phyloP scores from a whole-genome alignment of 2,797 vertebrate genomes.

The Distichodus sexfasciatus region DNA sequence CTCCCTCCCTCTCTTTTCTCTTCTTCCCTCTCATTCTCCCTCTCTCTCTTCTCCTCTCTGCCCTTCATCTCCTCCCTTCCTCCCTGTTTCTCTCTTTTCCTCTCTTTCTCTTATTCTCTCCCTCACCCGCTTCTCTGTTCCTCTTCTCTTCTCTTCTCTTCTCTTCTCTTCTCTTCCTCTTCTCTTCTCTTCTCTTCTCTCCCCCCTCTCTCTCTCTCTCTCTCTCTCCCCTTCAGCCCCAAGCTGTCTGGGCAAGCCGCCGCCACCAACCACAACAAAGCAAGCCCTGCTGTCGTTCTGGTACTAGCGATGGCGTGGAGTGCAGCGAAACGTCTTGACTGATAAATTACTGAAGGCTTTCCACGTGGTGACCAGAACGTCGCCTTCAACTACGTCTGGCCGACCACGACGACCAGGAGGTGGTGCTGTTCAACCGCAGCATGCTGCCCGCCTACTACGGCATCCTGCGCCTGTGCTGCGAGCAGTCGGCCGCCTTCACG shows the following conservation, averaged over 20 bases:
- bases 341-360: constrained; percentile 96
- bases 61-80: too few relatives aligned
- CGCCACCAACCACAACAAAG: constrained; percentile 99
- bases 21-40: too few relatives aligned
- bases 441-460: constrained; percentile 99
- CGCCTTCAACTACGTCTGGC: constrained; percentile 99
- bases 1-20: too few relatives aligned
- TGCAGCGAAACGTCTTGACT: constrained; percentile 97
- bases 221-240: constrained; percentile 70
- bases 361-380: constrained; percentile 99
- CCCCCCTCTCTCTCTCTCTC: not conserved
- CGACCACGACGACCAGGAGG: constrained; percentile 98
- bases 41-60: too few relatives aligned
- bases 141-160: too few relatives aligned
- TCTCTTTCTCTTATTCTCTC: too few relatives aligned
- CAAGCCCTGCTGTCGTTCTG: constrained; percentile 98
- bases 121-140: too few relatives aligned
- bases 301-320: constrained; percentile 96
- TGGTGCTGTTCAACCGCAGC: constrained; percentile 97
- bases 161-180: not conserved
- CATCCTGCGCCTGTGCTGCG: constrained; percentile 96
- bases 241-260: constrained; percentile 97
- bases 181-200: not conserved
- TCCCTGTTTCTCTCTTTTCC: too few relatives aligned
- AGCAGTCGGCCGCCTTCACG: constrained; percentile 95